Evolutionary conservation across 2,888 invertebrate genomes (phyloP), one percentile per base, ranked within the genome.

Genomic region (Spodoptera littoralis): DNA sequence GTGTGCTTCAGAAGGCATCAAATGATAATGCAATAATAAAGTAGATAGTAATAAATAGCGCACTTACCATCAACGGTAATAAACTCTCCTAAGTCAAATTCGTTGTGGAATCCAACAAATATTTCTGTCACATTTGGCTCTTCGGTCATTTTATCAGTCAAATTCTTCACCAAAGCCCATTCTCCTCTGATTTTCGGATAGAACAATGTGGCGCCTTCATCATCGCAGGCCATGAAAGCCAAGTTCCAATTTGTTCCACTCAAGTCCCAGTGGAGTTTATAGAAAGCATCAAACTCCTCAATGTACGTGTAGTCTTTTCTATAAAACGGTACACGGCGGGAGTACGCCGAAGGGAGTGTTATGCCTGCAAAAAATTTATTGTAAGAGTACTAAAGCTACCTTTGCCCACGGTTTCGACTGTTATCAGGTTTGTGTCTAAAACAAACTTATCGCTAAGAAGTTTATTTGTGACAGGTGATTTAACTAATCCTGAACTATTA

Each of bases 21-120:
- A 36, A 5, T 36, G 36, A 36, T 36, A 36, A 36, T 36, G 36
- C 36, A 36, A 36, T 36, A 36, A 36, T 9, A 36, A 36, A 8
- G 36, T 36, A 27, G 3, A 27, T 5, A 36, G 8, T 36, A 9
- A 2, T 5, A 36, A 36, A 36, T 6, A 36, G 8, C 36, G 36
- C 4, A 60, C 78, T 73, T 79, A 89, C 89, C 89, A 57, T 89
- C 84, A 53, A 86, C 73, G n/a, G 87, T 87, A 3, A 88, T 73
- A 48, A 84, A 88, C 53, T 88, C 83, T 30, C 86, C 86, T 5
- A 84, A 22, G 2, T 77, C 68, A 56, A 82, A 86, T 52, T 84
- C 80, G 52, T 88, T 82, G 18, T 84, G 85, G 6, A 85, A 72
- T 1, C 88, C 89, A 6, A 88, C 79, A 41, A 81, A 85, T 41